phyloP scores from a whole-genome alignment of 2,797 vertebrate genomes.

The Eulemur albifrons region DNA sequence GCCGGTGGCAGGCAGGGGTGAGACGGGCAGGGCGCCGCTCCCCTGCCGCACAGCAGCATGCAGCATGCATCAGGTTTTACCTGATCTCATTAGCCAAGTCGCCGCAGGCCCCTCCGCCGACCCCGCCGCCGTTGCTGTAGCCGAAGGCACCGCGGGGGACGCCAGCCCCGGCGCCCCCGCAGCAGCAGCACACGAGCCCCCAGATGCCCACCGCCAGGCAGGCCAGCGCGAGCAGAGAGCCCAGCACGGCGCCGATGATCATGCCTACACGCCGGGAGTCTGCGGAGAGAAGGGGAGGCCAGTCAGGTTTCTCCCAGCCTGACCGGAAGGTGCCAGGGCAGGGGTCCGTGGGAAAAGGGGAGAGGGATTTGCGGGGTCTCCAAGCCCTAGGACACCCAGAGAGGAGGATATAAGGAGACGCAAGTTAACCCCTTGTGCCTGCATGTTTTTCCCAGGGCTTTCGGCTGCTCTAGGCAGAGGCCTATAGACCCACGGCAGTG shows the following conservation, averaged over 20 bases:
- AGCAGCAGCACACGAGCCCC: constrained; percentile 91
- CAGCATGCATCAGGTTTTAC: constrained; percentile 81
- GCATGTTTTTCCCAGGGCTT: neutral
- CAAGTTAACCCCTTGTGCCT: neutral
- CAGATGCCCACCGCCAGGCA: constrained; percentile 91
- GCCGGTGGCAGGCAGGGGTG: constrained; percentile 60
- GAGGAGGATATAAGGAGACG: neutral
- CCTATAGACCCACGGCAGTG: neutral
- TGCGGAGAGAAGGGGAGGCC: constrained; percentile 55
- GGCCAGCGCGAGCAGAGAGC: constrained; percentile 88
- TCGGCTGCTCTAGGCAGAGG: neutral
- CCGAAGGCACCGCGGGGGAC: constrained; percentile 62
- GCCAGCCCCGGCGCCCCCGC: constrained; percentile 77
- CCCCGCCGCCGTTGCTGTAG: constrained; percentile 53
- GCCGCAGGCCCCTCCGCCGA: constrained; percentile 84
- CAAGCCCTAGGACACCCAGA: neutral
- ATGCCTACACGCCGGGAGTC: constrained; percentile 87
- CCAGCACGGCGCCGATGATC: constrained; percentile 91
- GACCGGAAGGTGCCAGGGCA: neutral
- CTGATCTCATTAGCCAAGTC: constrained; percentile 90
- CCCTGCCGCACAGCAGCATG: constrained; percentile 52
- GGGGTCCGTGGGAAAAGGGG: neutral
- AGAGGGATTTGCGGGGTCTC: neutral
- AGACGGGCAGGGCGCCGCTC: constrained; percentile 57
- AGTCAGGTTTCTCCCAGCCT: neutral